These are phyloP conservation scores for Genyomyrus donnyi DNA, from an alignment of 2,113 vertebrate species.

Conservation along the genomic window DNA sequence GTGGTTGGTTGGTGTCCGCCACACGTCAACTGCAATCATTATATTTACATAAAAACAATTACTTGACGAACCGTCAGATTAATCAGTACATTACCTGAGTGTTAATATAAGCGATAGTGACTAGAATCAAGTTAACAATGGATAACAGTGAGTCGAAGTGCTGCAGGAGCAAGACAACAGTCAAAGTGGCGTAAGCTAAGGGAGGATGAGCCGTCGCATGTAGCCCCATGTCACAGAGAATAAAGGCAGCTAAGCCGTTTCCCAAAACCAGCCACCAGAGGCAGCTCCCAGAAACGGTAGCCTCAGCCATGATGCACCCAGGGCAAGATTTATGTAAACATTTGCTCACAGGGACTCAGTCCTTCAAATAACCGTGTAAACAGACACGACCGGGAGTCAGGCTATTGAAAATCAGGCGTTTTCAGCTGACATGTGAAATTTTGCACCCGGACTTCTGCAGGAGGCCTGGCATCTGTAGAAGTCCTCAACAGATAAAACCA, in stretches of 20 bases:
- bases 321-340: neutral
- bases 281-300: neutral
- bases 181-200: neutral
- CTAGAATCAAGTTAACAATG: neutral
- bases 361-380: neutral
- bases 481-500: neutral
- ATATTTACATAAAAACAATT: neutral
- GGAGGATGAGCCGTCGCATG: neutral
- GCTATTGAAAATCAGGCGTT: neutral
- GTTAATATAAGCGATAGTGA: neutral
- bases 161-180: neutral
- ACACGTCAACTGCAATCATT: neutral
- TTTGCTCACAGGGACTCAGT: neutral
- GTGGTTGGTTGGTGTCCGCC: neutral
- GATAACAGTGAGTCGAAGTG: neutral
- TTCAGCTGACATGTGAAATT: neutral
- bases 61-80: neutral
- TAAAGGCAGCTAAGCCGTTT: neutral
- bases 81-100: neutral
- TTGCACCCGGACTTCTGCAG: neutral
- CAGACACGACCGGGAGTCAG: neutral
- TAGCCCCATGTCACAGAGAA: neutral
- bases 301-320: neutral
- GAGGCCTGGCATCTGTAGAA: neutral
- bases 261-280: neutral